Evolutionary conservation across 1,140 invertebrate species (phyloP).

Genomic region (Monomorium pharaonis): DNA sequence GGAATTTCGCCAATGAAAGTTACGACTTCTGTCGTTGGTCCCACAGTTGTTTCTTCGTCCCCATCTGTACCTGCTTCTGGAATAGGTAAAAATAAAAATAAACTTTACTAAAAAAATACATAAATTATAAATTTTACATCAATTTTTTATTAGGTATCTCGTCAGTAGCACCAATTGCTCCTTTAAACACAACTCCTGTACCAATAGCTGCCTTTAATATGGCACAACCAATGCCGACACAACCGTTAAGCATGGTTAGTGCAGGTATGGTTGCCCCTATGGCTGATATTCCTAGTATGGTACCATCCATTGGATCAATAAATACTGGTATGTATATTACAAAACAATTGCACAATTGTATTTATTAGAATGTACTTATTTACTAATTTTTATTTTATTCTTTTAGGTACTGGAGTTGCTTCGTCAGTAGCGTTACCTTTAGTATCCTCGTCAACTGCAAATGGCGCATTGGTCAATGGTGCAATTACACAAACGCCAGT

Average conservation of each 20-base stretch:
- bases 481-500: constrained; percentile 80
- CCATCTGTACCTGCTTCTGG: constrained; percentile 73
- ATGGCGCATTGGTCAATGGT: constrained; percentile 74
- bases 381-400: background rate
- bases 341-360: background rate
- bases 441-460: constrained; percentile 66
- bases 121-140: background rate
- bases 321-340: constrained; percentile 58
- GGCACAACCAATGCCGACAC: constrained; percentile 75
- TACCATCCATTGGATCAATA: constrained; percentile 67
- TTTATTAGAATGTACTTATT: constrained; percentile 4
- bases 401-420: constrained; percentile 60
- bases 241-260: constrained; percentile 66
- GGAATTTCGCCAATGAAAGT: constrained; percentile 75
- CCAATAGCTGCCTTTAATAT: constrained; percentile 83
- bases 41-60: constrained; percentile 70
- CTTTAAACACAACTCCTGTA: constrained; percentile 80
- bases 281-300: constrained; percentile 55
- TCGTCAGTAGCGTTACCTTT: constrained; percentile 73
- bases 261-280: constrained; percentile 69
- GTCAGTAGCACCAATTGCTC: constrained; percentile 77
- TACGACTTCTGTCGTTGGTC: constrained; percentile 60
- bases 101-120: background rate
- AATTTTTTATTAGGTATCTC: constrained; percentile 68
- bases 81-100: constrained; percentile 72